phyloP scores from a whole-genome alignment of 2,888 invertebrate genomes.

The Glaucopsyche alexis region DNA sequence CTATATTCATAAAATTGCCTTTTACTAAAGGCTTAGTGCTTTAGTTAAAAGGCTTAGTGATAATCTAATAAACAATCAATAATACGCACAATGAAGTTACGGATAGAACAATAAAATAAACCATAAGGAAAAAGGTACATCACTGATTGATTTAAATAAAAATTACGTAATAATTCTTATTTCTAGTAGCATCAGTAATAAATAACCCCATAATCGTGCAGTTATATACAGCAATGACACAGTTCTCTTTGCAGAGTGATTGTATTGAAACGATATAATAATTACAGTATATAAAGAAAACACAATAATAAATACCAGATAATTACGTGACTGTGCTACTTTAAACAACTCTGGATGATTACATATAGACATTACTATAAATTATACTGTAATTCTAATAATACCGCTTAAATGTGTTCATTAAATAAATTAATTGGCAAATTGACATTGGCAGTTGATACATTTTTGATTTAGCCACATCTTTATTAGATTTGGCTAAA shows the following conservation, averaged over 20 bases:
- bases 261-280: slow-evolving; percentile 19
- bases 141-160: neutral
- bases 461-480: too few relatives aligned
- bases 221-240: slow-evolving; percentile 21
- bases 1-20: too few relatives aligned
- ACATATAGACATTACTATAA: neutral
- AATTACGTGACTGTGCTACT: neutral
- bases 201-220: slow-evolving; percentile 12
- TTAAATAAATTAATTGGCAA: too few relatives aligned
- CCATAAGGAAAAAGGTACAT: neutral
- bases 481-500: too few relatives aligned
- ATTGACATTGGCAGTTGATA: too few relatives aligned
- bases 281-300: neutral
- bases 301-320: neutral
- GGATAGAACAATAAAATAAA: neutral
- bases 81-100: neutral
- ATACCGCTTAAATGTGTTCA: neutral
- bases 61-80: neutral
- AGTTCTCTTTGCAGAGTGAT: neutral
- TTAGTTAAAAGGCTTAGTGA: too few relatives aligned
- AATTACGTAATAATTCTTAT: slow-evolving; percentile 1
- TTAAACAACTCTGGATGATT: neutral
- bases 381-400: neutral
- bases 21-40: too few relatives aligned
- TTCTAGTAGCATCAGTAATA: slow-evolving; percentile 2